Evolutionary conservation across 2,113 vertebrate genomes (phyloP).

Genomic region (Paralichthys olivaceus): DNA sequence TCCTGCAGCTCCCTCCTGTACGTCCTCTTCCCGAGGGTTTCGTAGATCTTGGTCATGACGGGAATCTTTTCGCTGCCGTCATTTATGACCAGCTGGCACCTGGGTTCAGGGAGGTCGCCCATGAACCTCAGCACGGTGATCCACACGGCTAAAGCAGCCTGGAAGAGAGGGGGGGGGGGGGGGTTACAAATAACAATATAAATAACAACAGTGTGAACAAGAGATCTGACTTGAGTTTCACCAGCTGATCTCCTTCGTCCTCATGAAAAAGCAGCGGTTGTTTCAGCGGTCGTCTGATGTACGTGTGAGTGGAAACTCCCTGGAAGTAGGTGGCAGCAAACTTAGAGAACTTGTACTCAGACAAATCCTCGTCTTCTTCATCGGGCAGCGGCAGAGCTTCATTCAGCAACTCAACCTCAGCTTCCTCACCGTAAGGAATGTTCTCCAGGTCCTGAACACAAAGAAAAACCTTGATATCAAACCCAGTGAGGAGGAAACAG

Average conservation of each 20-base stretch:
- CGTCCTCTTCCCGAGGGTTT: conserved; percentile 96
- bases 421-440: conserved; percentile 67
- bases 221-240: conserved; percentile 69
- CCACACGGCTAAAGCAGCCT: conserved; percentile 97
- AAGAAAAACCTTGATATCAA: background rate
- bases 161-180: background rate
- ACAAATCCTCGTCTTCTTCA: conserved; percentile 95
- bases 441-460: conserved; percentile 88
- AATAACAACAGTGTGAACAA: background rate
- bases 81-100: conserved; percentile 92
- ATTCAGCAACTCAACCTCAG: conserved; percentile 86
- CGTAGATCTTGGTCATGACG: conserved; percentile 99
- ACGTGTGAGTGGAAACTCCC: conserved; percentile 91
- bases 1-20: conserved; percentile 96
- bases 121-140: conserved; percentile 97
- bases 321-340: conserved; percentile 98
- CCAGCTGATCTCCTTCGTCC: conserved; percentile 97
- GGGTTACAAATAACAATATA: background rate
- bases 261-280: conserved; percentile 95
- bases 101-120: conserved; percentile 95
- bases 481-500: background rate
- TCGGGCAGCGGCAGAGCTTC: conserved; percentile 90
- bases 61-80: conserved; percentile 98
- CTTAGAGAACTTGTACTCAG: conserved; percentile 97
- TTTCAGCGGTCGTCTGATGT: conserved; percentile 91